A percentile compares a stretch with the other conserved stretches of the same genome.
Conservation (phyloP, 2,797 vertebrate genomes). For the Pseudochaenichthys georgianus region DNA sequence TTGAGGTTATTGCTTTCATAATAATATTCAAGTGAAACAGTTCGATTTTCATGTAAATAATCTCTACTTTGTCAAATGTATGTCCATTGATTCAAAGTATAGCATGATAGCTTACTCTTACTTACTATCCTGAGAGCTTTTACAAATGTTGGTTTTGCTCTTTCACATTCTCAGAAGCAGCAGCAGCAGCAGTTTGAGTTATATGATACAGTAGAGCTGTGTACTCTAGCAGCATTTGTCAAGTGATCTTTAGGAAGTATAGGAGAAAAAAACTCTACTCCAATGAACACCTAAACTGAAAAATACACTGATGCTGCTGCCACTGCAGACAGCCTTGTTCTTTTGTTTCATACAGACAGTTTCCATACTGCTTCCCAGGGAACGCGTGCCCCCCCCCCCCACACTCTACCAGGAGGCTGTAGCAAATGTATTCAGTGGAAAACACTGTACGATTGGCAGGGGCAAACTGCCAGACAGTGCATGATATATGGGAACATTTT, state of each 20-base stretch:
- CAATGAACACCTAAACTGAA: not conserved
- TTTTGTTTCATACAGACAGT: not conserved
- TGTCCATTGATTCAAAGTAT: not conserved
- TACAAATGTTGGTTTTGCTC: not conserved
- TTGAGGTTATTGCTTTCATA: not conserved
- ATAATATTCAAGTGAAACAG: not conserved
- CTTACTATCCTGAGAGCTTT: not conserved
- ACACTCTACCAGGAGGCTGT: not conserved
- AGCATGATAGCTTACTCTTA: not conserved
- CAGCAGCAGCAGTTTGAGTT: not conserved
- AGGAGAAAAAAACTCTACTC: not conserved
- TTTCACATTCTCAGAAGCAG: conserved; percentile 14
- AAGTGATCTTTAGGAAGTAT: not conserved
- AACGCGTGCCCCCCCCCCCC: not conserved
- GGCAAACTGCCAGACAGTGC: not conserved
- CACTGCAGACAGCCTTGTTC: not conserved
- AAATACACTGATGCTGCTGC: not conserved
- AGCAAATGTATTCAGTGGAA: not conserved
- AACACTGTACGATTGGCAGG: not conserved
- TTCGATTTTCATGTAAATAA: not conserved
- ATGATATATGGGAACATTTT: not conserved
- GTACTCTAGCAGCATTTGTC: not conserved
- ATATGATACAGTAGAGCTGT: not conserved
- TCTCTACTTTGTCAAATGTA: not conserved
- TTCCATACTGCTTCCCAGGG: not conserved